Percentiles rank a stretch among this genome's conserved stretches.
Conservation (phyloP, 2,113 vertebrate genomes). For the Anolis sagrei region DNA sequence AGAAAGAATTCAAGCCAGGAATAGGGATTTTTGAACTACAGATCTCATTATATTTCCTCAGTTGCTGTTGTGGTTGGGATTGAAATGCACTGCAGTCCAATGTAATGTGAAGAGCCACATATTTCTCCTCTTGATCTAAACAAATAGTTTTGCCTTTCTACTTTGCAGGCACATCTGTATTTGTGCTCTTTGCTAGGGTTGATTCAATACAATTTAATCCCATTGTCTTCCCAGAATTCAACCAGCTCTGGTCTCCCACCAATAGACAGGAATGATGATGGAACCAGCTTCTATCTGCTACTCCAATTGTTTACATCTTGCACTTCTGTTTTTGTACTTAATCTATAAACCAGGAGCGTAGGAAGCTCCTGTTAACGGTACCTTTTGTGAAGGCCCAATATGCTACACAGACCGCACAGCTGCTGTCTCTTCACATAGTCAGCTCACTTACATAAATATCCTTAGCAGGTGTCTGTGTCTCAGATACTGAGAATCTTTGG, state of each 20-base stretch:
- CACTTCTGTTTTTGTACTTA: not conserved
- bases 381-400: not conserved
- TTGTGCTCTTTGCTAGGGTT: not conserved
- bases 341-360: not conserved
- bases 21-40: not conserved
- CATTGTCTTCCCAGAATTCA: not conserved
- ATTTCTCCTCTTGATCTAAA: not conserved
- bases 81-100: not conserved
- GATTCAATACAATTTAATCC: not conserved
- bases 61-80: not conserved
- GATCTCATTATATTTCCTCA: not conserved
- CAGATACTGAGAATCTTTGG: not conserved
- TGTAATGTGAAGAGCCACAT: not conserved
- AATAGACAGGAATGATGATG: not conserved
- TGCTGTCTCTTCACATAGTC: not conserved
- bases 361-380: not conserved
- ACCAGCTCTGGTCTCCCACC: not conserved
- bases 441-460: not conserved
- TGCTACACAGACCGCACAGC: not conserved
- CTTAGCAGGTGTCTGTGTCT: constrained; percentile 15
- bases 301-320: not conserved
- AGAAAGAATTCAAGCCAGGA: not conserved
- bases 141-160: not conserved
- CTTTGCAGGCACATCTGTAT: not conserved
- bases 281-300: not conserved